phyloP scores from a whole-genome alignment of 2,113 vertebrate genomes.

The Antidorcas marsupialis region DNA sequence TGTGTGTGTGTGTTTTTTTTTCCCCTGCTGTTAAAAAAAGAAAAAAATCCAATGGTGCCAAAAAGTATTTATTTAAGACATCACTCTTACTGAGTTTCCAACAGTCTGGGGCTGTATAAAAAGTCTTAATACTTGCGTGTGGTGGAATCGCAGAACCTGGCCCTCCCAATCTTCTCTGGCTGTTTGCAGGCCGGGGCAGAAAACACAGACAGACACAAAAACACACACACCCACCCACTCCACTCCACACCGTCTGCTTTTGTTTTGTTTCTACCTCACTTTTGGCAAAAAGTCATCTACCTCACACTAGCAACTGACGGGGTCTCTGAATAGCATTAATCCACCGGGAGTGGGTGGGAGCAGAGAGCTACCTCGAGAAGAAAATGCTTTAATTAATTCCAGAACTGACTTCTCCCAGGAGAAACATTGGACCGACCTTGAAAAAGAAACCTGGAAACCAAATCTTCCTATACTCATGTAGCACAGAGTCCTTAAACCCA shows the following conservation, averaged over 20 bases:
- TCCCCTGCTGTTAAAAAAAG: slow-evolving; percentile 53
- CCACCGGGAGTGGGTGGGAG: not conserved
- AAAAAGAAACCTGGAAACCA: slow-evolving; percentile 66
- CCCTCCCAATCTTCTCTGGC: slow-evolving; percentile 46
- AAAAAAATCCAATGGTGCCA: slow-evolving; percentile 81
- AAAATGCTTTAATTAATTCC: not conserved
- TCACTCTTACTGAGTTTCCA: slow-evolving; percentile 35
- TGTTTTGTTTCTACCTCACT: slow-evolving; percentile 80
- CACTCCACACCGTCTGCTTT: not conserved
- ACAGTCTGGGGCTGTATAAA: slow-evolving; percentile 82
- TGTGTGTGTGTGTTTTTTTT: not conserved
- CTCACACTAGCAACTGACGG: slow-evolving; percentile 72
- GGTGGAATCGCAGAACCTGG: slow-evolving; percentile 52
- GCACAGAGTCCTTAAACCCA: slow-evolving; percentile 21
- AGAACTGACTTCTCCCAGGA: slow-evolving; percentile 53
- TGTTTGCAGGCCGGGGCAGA: slow-evolving; percentile 67
- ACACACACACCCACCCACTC: not conserved
- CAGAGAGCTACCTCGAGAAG: slow-evolving; percentile 52
- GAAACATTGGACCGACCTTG: slow-evolving; percentile 51
- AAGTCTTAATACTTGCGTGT: slow-evolving; percentile 70
- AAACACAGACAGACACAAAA: slow-evolving; percentile 30
- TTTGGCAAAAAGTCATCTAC: slow-evolving; percentile 76
- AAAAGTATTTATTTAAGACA: slow-evolving; percentile 80
- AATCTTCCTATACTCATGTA: slow-evolving; percentile 56
- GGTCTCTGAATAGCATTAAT: slow-evolving; percentile 65